Base-by-base conservation (phyloP, 2,888 invertebrate genomes). In the Bedellia somnulentella region DNA sequence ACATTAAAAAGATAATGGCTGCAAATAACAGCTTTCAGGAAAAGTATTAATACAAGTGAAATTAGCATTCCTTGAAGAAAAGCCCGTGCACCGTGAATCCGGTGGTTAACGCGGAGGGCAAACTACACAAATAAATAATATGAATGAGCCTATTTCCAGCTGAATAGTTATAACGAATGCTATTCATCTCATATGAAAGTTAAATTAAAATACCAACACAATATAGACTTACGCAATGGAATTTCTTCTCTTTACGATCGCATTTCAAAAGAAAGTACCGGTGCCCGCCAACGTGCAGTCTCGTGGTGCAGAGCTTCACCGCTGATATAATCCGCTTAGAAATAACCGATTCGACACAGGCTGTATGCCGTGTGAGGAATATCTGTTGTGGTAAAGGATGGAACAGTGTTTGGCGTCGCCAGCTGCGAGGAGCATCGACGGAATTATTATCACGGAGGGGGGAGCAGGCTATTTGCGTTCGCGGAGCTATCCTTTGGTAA, bases 351-450 rank as follows among this genome's bases (percentile, higher is more conserved):
- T 51, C 37, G 44, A 47, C 44, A 44, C 45, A 44, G 46, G 46
- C 43, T 43, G 47, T 53, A 48, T 49, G 45, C 21, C 29, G 21
- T 3, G 21, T n/a, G 29, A 12, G 29, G n/a, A 21, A 29, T 29
- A 13, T 14, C 29, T 14, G 26, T 2, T 10, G 22, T 10, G 11
- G 11, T 5, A 5, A 5, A 6, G 9, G 11, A 10, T 22, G 22
- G 9, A 22, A 8, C 11, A 5, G 9, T n/a, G n/a, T 22, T 5
- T 5, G 18, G 14, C 11, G 10, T 51, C 63, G 61, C 64, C 68
- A 62, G 57, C 67, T 52, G 63, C 51, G 66, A 53, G 55, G 56
- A 62, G 56, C 57, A 57, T 49, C 52, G 67, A 70, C 70, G 55
- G 61, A 67, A 62, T 66, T 66, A 66, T 60, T 59, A 45, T 44